A percentile compares a stretch with the other conserved stretches of the same genome.
Evolutionary conservation across 2,797 vertebrate species (phyloP).

Genomic region (Poeciliopsis presidionis): DNA sequence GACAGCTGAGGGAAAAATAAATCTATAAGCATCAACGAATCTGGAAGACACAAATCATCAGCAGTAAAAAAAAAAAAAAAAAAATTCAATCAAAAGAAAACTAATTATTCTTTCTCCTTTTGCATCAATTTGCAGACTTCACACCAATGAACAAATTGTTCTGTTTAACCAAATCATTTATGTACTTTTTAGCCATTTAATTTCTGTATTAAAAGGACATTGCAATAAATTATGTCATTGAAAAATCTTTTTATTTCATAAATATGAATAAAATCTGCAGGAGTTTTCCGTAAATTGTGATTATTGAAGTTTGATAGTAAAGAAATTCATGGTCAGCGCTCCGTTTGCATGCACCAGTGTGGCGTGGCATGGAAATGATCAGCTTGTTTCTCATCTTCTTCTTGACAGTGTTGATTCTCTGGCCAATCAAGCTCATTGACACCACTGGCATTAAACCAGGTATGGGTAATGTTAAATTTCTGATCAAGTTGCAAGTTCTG

Average conservation of each 20-base stretch:
- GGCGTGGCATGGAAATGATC: not conserved
- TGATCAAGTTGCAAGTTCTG: not conserved
- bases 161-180: not conserved
- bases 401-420: not conserved
- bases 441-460: not conserved
- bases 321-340: not conserved
- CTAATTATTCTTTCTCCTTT: slow-evolving; percentile 36
- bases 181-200: too few relatives aligned
- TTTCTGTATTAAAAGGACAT: not conserved
- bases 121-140: slow-evolving; percentile 58
- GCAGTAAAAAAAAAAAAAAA: slow-evolving; percentile 42
- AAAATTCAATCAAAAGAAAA: slow-evolving; percentile 54
- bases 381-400: not conserved
- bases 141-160: slow-evolving; percentile 23
- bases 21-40: slow-evolving; percentile 50
- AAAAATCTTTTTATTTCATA: not conserved
- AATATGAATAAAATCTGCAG: not conserved
- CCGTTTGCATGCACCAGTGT: not conserved
- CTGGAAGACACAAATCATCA: slow-evolving; percentile 52
- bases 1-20: slow-evolving; percentile 5
- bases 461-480: not conserved
- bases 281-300: not conserved
- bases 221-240: not conserved
- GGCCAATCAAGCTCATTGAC: not conserved
- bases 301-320: not conserved